These are phyloP conservation scores for Pollenia amentaria DNA, from an alignment of 2,888 invertebrate species.

Conservation along the genomic window DNA sequence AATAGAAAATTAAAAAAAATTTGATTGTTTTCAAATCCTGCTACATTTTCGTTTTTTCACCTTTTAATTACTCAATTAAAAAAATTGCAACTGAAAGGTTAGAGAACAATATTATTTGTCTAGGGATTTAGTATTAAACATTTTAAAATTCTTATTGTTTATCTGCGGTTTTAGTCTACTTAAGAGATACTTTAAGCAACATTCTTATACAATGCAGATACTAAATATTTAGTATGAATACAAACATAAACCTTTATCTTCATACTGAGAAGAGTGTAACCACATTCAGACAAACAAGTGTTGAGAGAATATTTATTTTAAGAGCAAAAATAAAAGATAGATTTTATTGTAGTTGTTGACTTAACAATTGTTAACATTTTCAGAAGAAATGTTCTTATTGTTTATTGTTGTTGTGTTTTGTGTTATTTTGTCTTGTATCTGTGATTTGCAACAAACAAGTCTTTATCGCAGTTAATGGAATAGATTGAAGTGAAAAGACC, in stretches of 20 bases:
- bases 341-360: neutral
- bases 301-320: neutral
- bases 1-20: no score
- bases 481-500: neutral
- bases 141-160: neutral
- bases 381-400: slow-evolving; percentile 13
- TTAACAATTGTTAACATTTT: slow-evolving; percentile 27
- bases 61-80: neutral
- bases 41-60: neutral
- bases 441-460: neutral
- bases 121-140: neutral
- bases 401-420: neutral
- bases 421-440: slow-evolving; percentile 10
- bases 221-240: no score
- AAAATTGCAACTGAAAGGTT: neutral
- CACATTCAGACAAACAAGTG: no score
- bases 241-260: neutral
- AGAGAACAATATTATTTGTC: neutral
- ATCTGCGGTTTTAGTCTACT: neutral
- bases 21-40: neutral
- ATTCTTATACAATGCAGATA: no score
- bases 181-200: neutral
- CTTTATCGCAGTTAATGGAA: neutral
- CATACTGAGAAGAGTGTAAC: neutral
- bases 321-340: neutral